These are phyloP conservation scores for Rhabdomys dilectus DNA, from an alignment of 2,113 vertebrate genomes.

Conservation along the genomic window DNA sequence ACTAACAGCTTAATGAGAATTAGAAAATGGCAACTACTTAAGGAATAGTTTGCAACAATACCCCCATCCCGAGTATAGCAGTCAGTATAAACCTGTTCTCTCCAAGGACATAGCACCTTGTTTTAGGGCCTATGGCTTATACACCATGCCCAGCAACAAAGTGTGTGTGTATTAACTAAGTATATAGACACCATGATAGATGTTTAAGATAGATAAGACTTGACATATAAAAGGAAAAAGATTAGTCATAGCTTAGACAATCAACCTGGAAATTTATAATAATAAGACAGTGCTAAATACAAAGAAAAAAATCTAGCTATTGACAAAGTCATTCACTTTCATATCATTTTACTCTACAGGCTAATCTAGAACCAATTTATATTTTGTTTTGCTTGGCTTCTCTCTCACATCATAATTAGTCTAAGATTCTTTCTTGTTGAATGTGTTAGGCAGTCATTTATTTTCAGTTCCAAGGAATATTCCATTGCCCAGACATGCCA, in stretches of 20 bases:
- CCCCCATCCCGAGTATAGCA: background rate
- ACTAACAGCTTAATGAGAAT: background rate
- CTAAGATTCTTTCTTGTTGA: background rate
- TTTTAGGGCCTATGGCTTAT: background rate
- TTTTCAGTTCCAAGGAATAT: background rate
- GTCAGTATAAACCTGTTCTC: background rate
- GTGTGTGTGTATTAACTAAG: background rate
- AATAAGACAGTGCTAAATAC: conserved; percentile 9
- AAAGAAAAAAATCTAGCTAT: background rate
- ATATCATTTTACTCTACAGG: background rate
- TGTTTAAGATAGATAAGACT: background rate
- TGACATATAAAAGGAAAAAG: background rate
- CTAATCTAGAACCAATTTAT: background rate
- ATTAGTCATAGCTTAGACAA: background rate
- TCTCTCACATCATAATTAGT: background rate
- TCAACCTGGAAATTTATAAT: conserved; percentile 12
- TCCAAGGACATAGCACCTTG: background rate
- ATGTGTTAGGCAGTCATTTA: background rate
- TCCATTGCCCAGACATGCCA: background rate
- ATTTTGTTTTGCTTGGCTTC: background rate
- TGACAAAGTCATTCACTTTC: background rate
- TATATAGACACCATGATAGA: background rate
- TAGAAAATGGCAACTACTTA: background rate
- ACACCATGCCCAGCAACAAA: background rate
- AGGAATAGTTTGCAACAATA: background rate